Percentiles rank a stretch among this genome's conserved stretches.
Evolutionary conservation across 2,113 vertebrate species (phyloP).

Genomic region (Nothobranchius furzeri): DNA sequence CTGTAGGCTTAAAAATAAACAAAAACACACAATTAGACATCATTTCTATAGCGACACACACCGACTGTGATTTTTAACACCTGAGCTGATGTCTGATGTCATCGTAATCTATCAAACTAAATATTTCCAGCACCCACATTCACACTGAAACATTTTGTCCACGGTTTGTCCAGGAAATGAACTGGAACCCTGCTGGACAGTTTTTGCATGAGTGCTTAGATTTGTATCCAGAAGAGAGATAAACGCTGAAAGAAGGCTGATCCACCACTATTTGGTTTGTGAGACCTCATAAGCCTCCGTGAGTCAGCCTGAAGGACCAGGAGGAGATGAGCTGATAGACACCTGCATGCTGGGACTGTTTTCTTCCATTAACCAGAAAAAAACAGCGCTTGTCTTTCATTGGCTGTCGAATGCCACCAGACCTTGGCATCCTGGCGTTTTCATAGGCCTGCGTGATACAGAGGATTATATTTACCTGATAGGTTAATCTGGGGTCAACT

Average conservation of each 20-base stretch:
- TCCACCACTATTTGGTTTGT: constrained; percentile 15
- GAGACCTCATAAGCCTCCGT: constrained; percentile 8
- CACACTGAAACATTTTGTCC: constrained; percentile 58
- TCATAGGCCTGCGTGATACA: constrained; percentile 44
- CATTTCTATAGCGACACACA: too few species aligned
- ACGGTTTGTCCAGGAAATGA: constrained; percentile 62
- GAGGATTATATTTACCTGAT: constrained; percentile 59
- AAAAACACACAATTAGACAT: too few species aligned
- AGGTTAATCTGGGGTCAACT: constrained; percentile 69
- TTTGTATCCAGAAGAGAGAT: constrained; percentile 49
- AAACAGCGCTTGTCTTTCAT: constrained; percentile 35
- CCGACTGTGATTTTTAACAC: too few species aligned
- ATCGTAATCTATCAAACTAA: too few species aligned
- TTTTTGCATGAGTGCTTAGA: constrained; percentile 57
- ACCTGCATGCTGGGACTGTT: constrained; percentile 53
- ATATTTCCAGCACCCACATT: too few species aligned
- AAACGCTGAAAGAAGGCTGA: constrained; percentile 22
- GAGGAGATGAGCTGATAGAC: constrained; percentile 61
- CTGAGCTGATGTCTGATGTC: too few species aligned
- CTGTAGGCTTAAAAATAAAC: not conserved
- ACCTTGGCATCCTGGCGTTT: constrained; percentile 46
- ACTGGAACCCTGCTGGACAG: constrained; percentile 52
- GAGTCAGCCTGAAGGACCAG: constrained; percentile 21
- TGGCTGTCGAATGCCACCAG: constrained; percentile 53
- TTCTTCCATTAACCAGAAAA: constrained; percentile 37